Base-by-base conservation (phyloP, 2,888 invertebrate genomes). In the Eupeodes luniger region DNA sequence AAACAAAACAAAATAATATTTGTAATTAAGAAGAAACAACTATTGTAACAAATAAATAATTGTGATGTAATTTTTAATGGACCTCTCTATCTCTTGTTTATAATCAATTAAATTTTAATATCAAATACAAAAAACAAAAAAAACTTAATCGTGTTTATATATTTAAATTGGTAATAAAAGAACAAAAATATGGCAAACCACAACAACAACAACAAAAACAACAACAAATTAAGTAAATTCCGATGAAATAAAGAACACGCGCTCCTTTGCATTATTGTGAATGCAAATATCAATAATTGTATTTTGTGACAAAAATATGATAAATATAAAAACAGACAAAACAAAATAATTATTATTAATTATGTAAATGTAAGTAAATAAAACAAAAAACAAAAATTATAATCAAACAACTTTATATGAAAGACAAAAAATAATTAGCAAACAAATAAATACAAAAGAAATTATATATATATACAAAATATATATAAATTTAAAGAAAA, bases 181-280 rank as follows among this genome's bases (percentile, higher is more conserved):
- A 14, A 47, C 2, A 70, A 55, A n/a, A 70, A 69, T 64, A 72
- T 81, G 57, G 57, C 66, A 82, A 82, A 49, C 66, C 47, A 72
- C 72, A 80, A 72, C 72, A 80, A 80, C 49, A 61, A 62, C 69
- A 80, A 72, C 62, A 80, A 80, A 36, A 61, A 62, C 69, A 69
- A 49, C 19, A 72, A 75, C n/a, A 81, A 81, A 40, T 49, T 61
- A 79, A 66, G 11, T 44, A 66, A 84, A 79, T 72, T 86, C 84
- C 87, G 87, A 87, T 87, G 40, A 81, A 84, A 87, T 87, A 85
- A 85, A 85, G 49, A 85, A 85, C 89, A 89, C 89, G 89, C 85
- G 89, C 89, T 89, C 89, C 89, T 89, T 89, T 89, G 89, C 89
- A 89, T 89, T 89, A 89, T 89, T 89, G 89, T 89, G 89, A 89